Evolutionary conservation across 2,888 invertebrate genomes (phyloP), one percentile per base, ranked within the genome.

Genomic region (Drosophila pseudotalamancana): DNA sequence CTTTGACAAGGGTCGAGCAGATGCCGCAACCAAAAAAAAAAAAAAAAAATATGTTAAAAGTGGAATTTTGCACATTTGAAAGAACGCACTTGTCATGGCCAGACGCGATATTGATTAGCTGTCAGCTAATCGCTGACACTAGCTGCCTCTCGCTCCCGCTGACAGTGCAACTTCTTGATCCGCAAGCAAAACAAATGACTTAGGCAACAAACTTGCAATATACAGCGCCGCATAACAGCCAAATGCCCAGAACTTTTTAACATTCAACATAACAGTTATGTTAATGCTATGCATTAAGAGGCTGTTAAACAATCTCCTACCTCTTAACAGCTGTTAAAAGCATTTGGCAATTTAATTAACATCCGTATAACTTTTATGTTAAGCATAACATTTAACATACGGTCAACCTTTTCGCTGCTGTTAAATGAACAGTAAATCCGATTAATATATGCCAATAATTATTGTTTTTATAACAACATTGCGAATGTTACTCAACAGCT

Each of bases 61-160:
- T 4, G 29, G 27, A 27, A 31, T 21, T 35, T 54, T 19, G 39
- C 39, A 6, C 35, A 67, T 80, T 72, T 77, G 75, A 84, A 76
- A 73, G 68, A 57, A 66, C 53, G 67, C 87, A 83, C 87, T 87
- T 82, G 81, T 84, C 81, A 87, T 74, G 45, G 49, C 65, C 12
- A 37, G 12, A 18, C 34, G 37, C 39, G 21, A 49, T 19, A 83
- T 87, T 85, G 82, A 83, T 84, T 87, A 86, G 88, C 88, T 84
- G 83, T 76, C 88, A 68, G 67, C 88, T 84, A 88, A 84, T 87
- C 80, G 84, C 64, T 86, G 86, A 80, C 80, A 80, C 80, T 80
- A 55, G 16, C 21, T 40, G 19, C 8, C 37, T 40, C 37, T 34
- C 27, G 6, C 29, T 48, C 14, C 3, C 45, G 9, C 21, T 8